These are phyloP conservation scores for Cetonia aurata DNA, from an alignment of 2,888 invertebrate genomes.

Conservation along the genomic window DNA sequence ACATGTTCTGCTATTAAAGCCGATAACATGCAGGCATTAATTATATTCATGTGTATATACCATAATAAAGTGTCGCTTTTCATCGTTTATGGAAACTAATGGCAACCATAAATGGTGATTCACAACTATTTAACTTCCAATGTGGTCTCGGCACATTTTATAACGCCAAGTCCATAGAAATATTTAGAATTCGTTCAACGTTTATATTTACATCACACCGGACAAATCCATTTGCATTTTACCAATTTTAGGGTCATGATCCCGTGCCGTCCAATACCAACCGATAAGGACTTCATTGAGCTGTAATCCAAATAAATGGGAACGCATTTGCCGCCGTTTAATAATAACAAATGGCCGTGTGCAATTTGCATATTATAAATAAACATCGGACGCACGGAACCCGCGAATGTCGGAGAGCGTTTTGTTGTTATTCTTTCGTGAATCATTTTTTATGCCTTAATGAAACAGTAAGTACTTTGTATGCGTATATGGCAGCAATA, in stretches of 20 bases:
- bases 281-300: constrained; percentile 44
- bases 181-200: constrained; percentile 26
- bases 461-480: constrained; percentile 40
- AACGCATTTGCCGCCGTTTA: constrained; percentile 39
- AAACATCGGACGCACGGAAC: constrained; percentile 30
- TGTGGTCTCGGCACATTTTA: constrained; percentile 14
- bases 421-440: constrained; percentile 39
- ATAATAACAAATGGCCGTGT: constrained; percentile 42
- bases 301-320: constrained; percentile 45
- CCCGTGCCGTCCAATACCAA: constrained; percentile 28
- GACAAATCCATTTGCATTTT: constrained; percentile 43
- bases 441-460: constrained; percentile 28
- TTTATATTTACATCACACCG: constrained; percentile 42
- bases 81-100: constrained; percentile 5
- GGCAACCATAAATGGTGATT: neutral
- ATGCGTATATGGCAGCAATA: constrained; percentile 29
- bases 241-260: constrained; percentile 36
- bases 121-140: neutral
- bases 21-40: neutral
- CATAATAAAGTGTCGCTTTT: neutral
- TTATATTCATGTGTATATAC: constrained; percentile 5
- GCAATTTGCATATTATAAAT: constrained; percentile 43
- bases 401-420: constrained; percentile 14
- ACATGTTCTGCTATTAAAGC: neutral
- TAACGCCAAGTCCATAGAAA: neutral